These are phyloP conservation scores for Drosophila flavopinicola DNA, from an alignment of 2,888 invertebrate genomes.

Conservation along the genomic window DNA sequence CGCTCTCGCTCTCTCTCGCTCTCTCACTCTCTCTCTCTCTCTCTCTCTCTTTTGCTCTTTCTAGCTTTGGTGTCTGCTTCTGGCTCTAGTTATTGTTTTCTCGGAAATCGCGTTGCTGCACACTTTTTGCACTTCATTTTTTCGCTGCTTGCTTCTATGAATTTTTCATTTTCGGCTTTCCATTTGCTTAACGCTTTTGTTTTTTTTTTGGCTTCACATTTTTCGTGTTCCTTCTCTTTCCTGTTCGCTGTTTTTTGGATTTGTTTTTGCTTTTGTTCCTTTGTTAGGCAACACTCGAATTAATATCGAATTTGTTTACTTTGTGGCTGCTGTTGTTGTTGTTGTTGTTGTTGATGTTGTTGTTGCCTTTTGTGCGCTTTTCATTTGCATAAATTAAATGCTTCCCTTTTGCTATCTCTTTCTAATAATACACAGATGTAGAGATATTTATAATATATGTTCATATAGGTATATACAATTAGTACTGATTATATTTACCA, in stretches of 20 bases:
- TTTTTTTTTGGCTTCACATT: slow-evolving; percentile 20
- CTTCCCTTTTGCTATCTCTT: slow-evolving; percentile 6
- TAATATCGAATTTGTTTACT: slow-evolving; percentile 64
- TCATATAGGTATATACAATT: slow-evolving; percentile 33
- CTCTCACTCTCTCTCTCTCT: slow-evolving; percentile 11
- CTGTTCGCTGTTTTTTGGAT: neutral
- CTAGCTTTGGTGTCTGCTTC: neutral
- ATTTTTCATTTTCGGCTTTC: slow-evolving; percentile 30
- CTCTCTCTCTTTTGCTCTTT: neutral
- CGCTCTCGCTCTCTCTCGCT: slow-evolving; percentile 5
- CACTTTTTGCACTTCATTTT: slow-evolving; percentile 76
- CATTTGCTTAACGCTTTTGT: slow-evolving; percentile 31
- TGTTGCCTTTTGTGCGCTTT: slow-evolving; percentile 43
- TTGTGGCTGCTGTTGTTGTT: slow-evolving; percentile 28
- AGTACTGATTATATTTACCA: slow-evolving; percentile 25
- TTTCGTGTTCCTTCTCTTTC: slow-evolving; percentile 10
- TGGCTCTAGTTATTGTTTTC: slow-evolving; percentile 18
- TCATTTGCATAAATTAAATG: slow-evolving; percentile 68
- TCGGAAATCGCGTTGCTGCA: slow-evolving; percentile 39
- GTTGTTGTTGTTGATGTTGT: slow-evolving; percentile 34
- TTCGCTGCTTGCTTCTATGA: slow-evolving; percentile 33
- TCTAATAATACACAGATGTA: slow-evolving; percentile 4
- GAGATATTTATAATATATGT: slow-evolving; percentile 2
- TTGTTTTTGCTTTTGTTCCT: slow-evolving; percentile 19
- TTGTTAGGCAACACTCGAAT: slow-evolving; percentile 65